Percentiles rank a stretch among this genome's conserved stretches.
These are phyloP conservation scores for Cydia fagiglandana DNA, from an alignment of 1,140 invertebrate genomes.

Conservation along the genomic window DNA sequence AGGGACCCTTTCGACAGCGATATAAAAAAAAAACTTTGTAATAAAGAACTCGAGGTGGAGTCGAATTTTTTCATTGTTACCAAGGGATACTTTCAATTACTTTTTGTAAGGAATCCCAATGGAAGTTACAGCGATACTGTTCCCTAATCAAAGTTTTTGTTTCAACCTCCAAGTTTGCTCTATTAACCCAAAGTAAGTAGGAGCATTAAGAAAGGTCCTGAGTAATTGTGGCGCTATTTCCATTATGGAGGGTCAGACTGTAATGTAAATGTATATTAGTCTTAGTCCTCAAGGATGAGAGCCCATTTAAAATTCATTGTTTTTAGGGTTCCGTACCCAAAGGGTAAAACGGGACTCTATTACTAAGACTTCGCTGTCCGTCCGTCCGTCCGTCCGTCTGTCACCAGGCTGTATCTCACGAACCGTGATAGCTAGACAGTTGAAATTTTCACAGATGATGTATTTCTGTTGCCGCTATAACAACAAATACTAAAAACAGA, in stretches of 20 bases:
- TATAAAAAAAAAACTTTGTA: conserved; percentile 38
- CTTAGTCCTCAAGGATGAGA: background rate
- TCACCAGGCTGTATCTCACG: too few relatives aligned
- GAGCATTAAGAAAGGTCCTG: background rate
- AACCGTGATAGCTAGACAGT: too few relatives aligned
- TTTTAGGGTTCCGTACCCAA: too few relatives aligned
- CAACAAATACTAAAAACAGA: too few relatives aligned
- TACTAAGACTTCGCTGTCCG: too few relatives aligned
- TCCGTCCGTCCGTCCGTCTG: too few relatives aligned
- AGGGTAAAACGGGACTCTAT: too few relatives aligned
- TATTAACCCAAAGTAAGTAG: conserved; percentile 16
- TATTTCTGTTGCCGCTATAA: too few relatives aligned
- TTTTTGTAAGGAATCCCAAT: conserved; percentile 33
- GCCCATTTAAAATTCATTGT: background rate
- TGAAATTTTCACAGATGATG: too few relatives aligned
- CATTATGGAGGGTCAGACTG: background rate
- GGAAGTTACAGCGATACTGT: conserved; percentile 20
- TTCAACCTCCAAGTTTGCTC: conserved; percentile 3
- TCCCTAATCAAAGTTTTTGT: conserved; percentile 29
- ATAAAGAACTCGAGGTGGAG: conserved; percentile 30
- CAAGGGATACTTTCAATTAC: conserved; percentile 50
- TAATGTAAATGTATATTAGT: background rate
- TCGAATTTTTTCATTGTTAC: conserved; percentile 51
- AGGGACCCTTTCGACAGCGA: conserved; percentile 38
- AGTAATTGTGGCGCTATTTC: conserved; percentile 3